Evolutionary conservation across 2,113 vertebrate genomes (phyloP), one percentile per base, ranked within the genome.

Genomic region (Chunga burmeisteri): DNA sequence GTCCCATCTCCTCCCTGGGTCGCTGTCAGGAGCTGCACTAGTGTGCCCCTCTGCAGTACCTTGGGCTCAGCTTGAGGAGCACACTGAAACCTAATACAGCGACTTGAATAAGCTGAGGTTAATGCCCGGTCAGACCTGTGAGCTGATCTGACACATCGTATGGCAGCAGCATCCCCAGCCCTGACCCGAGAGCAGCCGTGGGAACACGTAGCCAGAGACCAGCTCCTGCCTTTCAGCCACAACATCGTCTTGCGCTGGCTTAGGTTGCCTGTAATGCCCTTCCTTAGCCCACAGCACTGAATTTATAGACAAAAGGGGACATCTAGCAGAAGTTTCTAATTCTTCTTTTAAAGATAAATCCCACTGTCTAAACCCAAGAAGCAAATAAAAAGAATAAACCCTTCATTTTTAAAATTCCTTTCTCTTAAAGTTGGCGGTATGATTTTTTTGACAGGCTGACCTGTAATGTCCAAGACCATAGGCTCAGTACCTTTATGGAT

Each of bases 1-100:
- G 38, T 81, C 68, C 44, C 32, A 2, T 59, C 40, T 92, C 36
- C 15, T 55, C 34, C 68, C 61, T 53, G 11, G 5, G 27, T 9
- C 4, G 23, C 44, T 44, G 63, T 55, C 81, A 47, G 63, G 9
- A 65, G 58, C 58, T 68, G 26, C 59, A 13, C 17, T 29, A 1
- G 0, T 0, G 23, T 58, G 56, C 6, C 4, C 7, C 52, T 44
- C 27, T 15, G 27, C 0, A 2, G 6, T 56, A 15, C 23, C 1
- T 1, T 19, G 40, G 13, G 8, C 47, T 52, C 50, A n/a, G 88
- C 26, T 0, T 47, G 62, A 88, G 70, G n/a, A 63, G 19, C 72
- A 13, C 56, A 13, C 47, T 2, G 2, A 70, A 81, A 42, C 11
- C 26, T 58, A 26, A 47, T 8, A 32, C 7, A n/a, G 34, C 47